Percentiles rank a stretch among this genome's conserved stretches.
phyloP scores from a whole-genome alignment of 2,113 vertebrate species.

The Chionodraco myersi region DNA sequence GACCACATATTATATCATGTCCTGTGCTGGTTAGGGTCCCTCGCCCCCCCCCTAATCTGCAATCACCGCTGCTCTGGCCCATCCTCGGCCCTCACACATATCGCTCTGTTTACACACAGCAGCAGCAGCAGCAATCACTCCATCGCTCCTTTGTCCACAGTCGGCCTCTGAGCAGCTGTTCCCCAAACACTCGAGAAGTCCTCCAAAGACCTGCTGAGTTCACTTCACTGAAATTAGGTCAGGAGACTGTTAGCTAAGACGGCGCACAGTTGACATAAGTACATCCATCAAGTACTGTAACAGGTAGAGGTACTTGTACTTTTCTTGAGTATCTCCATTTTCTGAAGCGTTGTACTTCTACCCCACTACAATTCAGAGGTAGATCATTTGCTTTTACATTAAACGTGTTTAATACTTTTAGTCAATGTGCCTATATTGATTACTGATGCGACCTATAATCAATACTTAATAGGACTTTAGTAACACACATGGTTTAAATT shows the following conservation, averaged over 20 bases:
- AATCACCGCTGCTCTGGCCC: slow-evolving; percentile 6
- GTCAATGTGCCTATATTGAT: too few relatives aligned
- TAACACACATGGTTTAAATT: too few relatives aligned
- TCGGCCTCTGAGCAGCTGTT: slow-evolving; percentile 6
- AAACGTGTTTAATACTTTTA: too few relatives aligned
- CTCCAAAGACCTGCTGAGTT: not conserved
- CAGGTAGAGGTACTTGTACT: too few relatives aligned
- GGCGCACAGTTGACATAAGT: not conserved
- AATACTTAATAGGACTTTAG: too few relatives aligned
- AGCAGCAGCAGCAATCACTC: not conserved
- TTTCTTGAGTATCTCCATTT: too few relatives aligned
- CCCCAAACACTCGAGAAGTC: not conserved
- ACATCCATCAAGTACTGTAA: too few relatives aligned
- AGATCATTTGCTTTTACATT: too few relatives aligned
- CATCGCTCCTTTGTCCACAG: slow-evolving; percentile 11
- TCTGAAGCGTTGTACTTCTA: too few relatives aligned
- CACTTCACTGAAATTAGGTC: slow-evolving; percentile 5
- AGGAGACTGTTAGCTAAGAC: not conserved
- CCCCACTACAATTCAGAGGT: too few relatives aligned
- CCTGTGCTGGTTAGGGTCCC: not conserved
- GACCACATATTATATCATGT: not conserved
- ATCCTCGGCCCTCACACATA: slow-evolving; percentile 1
- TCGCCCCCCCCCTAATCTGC: not conserved
- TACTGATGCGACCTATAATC: too few relatives aligned
- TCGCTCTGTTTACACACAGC: slow-evolving; percentile 9